phyloP scores from a whole-genome alignment of 2,797 vertebrate species.

The Psittacula derbiana region DNA sequence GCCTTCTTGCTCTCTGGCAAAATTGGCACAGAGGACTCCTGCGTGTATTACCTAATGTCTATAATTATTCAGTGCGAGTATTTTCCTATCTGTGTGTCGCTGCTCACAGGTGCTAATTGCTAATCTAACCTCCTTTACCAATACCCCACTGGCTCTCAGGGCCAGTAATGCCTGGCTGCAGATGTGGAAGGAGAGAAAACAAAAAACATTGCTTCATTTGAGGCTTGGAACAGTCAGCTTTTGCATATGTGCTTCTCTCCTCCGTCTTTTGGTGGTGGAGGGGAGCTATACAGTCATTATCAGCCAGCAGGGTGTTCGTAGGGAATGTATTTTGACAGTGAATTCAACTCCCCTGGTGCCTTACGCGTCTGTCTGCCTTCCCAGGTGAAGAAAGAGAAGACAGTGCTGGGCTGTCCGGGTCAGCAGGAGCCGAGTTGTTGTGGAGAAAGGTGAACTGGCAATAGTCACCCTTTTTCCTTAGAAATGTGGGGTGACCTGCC shows the following conservation, averaged over 20 bases:
- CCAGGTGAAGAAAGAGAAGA: background rate
- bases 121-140: background rate
- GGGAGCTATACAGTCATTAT: background rate
- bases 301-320: background rate
- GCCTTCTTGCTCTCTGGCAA: background rate
- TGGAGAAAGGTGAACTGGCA: background rate
- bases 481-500: background rate
- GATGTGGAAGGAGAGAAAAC: background rate
- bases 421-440: background rate
- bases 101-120: background rate
- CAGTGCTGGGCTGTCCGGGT: background rate
- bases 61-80: background rate
- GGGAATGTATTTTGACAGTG: background rate
- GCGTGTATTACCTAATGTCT: background rate
- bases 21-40: background rate
- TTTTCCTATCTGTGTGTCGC: background rate
- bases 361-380: accelerated
- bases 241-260: background rate
- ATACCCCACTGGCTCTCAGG: background rate
- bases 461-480: background rate
- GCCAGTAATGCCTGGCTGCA: background rate
- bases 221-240: background rate
- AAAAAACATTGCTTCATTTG: background rate
- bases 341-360: background rate
- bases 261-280: background rate